Conservation (phyloP, 2,888 invertebrate genomes). For the Cheilosia pagana region DNA sequence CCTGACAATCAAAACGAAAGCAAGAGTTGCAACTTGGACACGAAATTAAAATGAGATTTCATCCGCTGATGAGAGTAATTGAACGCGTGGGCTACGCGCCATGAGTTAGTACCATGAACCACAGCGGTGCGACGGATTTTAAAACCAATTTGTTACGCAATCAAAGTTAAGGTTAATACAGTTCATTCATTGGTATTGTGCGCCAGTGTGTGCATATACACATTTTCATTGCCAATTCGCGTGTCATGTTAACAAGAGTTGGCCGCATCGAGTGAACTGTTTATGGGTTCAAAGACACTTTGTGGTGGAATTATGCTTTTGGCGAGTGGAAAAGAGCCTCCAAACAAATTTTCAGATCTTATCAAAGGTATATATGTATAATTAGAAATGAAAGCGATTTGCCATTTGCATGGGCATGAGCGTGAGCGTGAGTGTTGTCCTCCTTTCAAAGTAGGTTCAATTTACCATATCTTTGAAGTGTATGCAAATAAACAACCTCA, state of each 20-base stretch:
- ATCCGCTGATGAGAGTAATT: background rate
- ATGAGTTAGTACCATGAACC: background rate
- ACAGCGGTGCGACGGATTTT: background rate
- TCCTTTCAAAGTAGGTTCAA: conserved; percentile 1
- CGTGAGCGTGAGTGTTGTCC: background rate
- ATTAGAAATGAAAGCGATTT: no score
- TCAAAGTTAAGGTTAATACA: conserved; percentile 42
- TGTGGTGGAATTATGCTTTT: background rate
- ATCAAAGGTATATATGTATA: background rate
- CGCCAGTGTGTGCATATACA: background rate
- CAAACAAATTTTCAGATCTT: background rate
- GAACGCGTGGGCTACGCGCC: conserved; percentile 15
- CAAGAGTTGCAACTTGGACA: conserved; percentile 10
- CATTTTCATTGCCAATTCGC: conserved; percentile 35
- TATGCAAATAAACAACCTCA: conserved; percentile 6
- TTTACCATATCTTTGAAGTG: conserved; percentile 5
- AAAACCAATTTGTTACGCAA: conserved; percentile 24
- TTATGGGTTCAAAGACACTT: conserved; percentile 40
- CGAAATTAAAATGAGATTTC: conserved; percentile 13
- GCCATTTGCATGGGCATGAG: no score
- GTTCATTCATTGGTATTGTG: conserved; percentile 48
- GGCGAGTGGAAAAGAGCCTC: background rate
- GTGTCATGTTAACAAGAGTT: conserved; percentile 28
- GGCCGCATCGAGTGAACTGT: background rate
- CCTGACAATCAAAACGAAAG: conserved; percentile 19